phyloP scores from a whole-genome alignment of 2,888 invertebrate genomes.

The Helleia helle region DNA sequence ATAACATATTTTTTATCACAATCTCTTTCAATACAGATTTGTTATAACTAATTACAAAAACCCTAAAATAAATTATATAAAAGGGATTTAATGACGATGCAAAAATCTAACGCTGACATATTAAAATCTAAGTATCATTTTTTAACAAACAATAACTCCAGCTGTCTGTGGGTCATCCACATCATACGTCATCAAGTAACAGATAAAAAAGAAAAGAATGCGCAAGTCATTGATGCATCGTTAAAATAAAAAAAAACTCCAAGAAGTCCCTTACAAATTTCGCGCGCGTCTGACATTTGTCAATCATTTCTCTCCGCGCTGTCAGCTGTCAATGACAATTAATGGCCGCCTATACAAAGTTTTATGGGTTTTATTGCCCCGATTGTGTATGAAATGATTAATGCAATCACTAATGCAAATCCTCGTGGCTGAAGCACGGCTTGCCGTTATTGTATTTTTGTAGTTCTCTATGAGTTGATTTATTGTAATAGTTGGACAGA shows the following conservation, averaged over 20 bases:
- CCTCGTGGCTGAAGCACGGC: constrained; percentile 50
- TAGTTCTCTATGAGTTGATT: constrained; percentile 65
- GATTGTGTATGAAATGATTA: constrained; percentile 66
- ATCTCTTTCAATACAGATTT: too few species aligned
- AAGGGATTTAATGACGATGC: constrained; percentile 6
- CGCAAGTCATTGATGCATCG: constrained; percentile 38
- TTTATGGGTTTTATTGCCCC: constrained; percentile 65
- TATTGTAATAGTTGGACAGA: constrained; percentile 44
- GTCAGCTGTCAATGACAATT: constrained; percentile 69
- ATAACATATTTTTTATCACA: too few species aligned
- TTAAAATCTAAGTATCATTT: constrained; percentile 3
- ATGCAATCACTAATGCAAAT: constrained; percentile 73
- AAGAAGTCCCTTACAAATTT: constrained; percentile 32
- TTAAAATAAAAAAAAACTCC: constrained; percentile 32
- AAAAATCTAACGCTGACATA: constrained; percentile 10
- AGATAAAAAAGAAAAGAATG: constrained; percentile 21
- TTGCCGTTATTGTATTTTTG: constrained; percentile 39
- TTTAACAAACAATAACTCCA: constrained; percentile 13
- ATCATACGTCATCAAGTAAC: constrained; percentile 12
- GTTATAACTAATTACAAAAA: background rate
- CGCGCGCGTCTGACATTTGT: constrained; percentile 62
- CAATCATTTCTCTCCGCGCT: constrained; percentile 55
- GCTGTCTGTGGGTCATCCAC: constrained; percentile 1
- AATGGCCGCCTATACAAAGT: constrained; percentile 65
- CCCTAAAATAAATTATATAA: background rate